Base-by-base conservation (phyloP, 2,888 invertebrate genomes). In the Noctua janthina region DNA sequence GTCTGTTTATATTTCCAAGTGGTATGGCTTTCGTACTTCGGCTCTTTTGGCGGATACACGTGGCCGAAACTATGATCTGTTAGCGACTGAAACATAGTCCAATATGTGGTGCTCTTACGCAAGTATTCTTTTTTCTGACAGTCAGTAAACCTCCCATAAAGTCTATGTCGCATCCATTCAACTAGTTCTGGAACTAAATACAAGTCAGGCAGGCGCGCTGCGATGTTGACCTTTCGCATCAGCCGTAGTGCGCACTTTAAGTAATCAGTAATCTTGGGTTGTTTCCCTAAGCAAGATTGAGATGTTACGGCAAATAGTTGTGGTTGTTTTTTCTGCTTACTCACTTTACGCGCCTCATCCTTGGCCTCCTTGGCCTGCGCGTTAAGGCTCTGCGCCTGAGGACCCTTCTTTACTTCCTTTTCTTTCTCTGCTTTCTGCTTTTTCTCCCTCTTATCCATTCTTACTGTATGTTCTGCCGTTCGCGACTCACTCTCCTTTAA, bases 101-200 rank as follows among this genome's bases (percentile, higher is more conserved):
- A 96, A 76, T 90, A 93, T 8, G 82, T 76, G 15, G 86, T 88
- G 70, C 96, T 96, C 85, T 92, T 92, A 0, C 87, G 86, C 70
- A 94, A 64, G 85, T 93, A 89, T 51, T 90, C 86, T 29, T 81
- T 81, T 82, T 92, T 95, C 66, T 94, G 90, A 3, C 54, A 23
- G 2, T 46, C 59, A 11, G 91, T 91, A 56, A 90, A 87, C 0
- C 94, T 94, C 0, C 96, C 96, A 74, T 93, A 89, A 15, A 96
- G 92, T 29, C 96, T 93, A 8, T 87, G 84, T 20, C 96, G 94
- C 96, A 96, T 96, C 96, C 96, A 96, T 89, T 95, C 96, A 56
- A 91, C 92, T 10, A 96, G 91, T 80, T 96, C 96, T 13, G 96
- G 96, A 3, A 93, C 95, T 49, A 94, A 88, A 79, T 96, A 94